Percentiles rank a stretch among this genome's conserved stretches.
These are phyloP conservation scores for Drosophila merina DNA, from an alignment of 2,888 invertebrate species.

Conservation along the genomic window DNA sequence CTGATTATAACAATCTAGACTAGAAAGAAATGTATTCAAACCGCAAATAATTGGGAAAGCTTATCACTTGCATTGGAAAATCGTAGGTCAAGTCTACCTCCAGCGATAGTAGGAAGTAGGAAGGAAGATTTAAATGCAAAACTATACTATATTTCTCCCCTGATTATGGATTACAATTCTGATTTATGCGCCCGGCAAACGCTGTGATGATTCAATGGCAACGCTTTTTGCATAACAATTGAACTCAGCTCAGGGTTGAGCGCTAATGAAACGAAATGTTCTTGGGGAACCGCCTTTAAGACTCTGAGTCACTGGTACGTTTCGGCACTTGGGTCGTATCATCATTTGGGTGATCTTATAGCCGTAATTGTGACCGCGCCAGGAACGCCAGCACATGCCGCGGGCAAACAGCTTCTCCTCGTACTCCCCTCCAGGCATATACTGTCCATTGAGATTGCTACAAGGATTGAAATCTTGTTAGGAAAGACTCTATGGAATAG, in stretches of 20 bases:
- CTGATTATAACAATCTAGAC: conserved; percentile 3
- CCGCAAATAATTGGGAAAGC: not conserved
- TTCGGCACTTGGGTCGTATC: conserved; percentile 84
- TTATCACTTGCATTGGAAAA: conserved; percentile 43
- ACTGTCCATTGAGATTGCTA: conserved; percentile 88
- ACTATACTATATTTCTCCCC: conserved; percentile 4
- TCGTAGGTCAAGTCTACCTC: conserved; percentile 47
- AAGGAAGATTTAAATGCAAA: conserved; percentile 14
- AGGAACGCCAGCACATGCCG: conserved; percentile 89
- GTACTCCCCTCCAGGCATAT: conserved; percentile 79
- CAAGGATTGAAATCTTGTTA: not conserved
- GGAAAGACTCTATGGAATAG: not conserved
- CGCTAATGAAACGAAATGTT: conserved; percentile 1
- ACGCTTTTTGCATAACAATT: conserved; percentile 42
- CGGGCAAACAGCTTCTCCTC: conserved; percentile 84
- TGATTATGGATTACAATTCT: not conserved
- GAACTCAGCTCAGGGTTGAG: conserved; percentile 10
- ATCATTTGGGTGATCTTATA: conserved; percentile 87
- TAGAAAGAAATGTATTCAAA: not conserved
- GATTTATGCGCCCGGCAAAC: not conserved
- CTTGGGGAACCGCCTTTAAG: not conserved
- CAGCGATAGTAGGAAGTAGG: conserved; percentile 28
- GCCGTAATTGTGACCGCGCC: conserved; percentile 87
- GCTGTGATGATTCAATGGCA: conserved; percentile 36
- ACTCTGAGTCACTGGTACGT: conserved; percentile 34